Conservation (phyloP, 1,140 invertebrate species). For the Brachionus plicatilis region DNA sequence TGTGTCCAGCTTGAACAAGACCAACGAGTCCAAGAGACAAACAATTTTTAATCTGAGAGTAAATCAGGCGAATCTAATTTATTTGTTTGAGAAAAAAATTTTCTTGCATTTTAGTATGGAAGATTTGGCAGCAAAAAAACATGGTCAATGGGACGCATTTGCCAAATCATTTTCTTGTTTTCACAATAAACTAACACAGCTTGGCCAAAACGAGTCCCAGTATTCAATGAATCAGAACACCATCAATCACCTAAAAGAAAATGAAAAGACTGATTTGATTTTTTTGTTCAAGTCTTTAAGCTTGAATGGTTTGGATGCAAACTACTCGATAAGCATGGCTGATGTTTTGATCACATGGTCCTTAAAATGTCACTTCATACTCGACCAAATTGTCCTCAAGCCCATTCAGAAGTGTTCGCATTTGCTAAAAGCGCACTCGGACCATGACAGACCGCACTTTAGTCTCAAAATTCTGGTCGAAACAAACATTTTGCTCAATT, state of each 20-base stretch:
- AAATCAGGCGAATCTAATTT: neutral
- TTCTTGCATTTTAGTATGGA: neutral
- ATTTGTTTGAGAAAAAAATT: constrained; percentile 13
- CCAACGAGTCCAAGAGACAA: neutral
- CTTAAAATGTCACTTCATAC: neutral
- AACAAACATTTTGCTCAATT: neutral
- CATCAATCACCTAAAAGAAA: neutral
- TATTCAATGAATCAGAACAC: neutral
- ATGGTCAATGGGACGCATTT: neutral
- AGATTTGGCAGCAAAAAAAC: neutral
- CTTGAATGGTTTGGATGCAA: neutral
- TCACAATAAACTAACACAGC: neutral
- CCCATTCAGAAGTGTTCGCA: neutral
- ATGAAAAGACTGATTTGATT: neutral
- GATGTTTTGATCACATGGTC: constrained; percentile 2
- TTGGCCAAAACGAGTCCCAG: neutral
- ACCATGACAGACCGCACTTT: neutral
- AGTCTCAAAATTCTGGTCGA: neutral
- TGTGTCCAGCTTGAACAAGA: neutral
- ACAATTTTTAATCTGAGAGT: neutral
- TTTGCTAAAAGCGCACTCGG: neutral
- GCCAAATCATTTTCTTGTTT: neutral
- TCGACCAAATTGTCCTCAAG: neutral
- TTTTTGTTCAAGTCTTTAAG: neutral
- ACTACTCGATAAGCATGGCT: neutral